phyloP scores from a whole-genome alignment of 2,888 invertebrate genomes.

The Drosophila neotestacea region DNA sequence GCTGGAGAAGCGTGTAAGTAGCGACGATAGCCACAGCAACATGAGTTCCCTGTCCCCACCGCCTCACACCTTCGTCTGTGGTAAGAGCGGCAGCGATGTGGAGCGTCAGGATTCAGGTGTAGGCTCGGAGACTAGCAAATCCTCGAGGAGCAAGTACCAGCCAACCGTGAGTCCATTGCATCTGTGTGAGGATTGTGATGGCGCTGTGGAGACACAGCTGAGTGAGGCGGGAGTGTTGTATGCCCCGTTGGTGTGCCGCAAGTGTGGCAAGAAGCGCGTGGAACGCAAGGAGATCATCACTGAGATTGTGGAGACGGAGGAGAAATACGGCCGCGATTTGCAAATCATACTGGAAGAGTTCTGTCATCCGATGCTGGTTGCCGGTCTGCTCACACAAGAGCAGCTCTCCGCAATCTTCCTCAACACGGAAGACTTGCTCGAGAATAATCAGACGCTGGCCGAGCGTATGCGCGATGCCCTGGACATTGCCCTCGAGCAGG shows the following conservation, averaged over 20 bases:
- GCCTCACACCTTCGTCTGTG: slow-evolving; percentile 70
- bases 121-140: slow-evolving; percentile 95
- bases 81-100: slow-evolving; percentile 87
- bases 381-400: slow-evolving; percentile 95
- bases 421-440: slow-evolving; percentile 96
- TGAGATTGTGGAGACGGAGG: slow-evolving; percentile 98
- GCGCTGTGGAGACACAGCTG: slow-evolving; percentile 90
- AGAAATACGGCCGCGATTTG: slow-evolving; percentile 96
- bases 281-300: slow-evolving; percentile 97
- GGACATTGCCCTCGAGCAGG: slow-evolving; percentile 93
- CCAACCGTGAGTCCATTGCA: slow-evolving; percentile 87
- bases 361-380: slow-evolving; percentile 96
- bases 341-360: slow-evolving; percentile 97
- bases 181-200: slow-evolving; percentile 95
- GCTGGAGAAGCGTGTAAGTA: slow-evolving; percentile 87
- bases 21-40: slow-evolving; percentile 89
- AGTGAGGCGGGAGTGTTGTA: slow-evolving; percentile 90
- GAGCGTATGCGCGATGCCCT: slow-evolving; percentile 94
- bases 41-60: slow-evolving; percentile 86
- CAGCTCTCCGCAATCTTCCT: slow-evolving; percentile 96
- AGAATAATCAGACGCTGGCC: slow-evolving; percentile 93
- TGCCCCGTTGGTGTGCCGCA: slow-evolving; percentile 93
- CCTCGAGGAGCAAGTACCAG: slow-evolving; percentile 91
- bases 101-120: slow-evolving; percentile 97
- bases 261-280: slow-evolving; percentile 94